Evolutionary conservation across 1,140 invertebrate genomes (phyloP), one percentile per base, ranked within the genome.

Genomic region (Micrasema minimum): DNA sequence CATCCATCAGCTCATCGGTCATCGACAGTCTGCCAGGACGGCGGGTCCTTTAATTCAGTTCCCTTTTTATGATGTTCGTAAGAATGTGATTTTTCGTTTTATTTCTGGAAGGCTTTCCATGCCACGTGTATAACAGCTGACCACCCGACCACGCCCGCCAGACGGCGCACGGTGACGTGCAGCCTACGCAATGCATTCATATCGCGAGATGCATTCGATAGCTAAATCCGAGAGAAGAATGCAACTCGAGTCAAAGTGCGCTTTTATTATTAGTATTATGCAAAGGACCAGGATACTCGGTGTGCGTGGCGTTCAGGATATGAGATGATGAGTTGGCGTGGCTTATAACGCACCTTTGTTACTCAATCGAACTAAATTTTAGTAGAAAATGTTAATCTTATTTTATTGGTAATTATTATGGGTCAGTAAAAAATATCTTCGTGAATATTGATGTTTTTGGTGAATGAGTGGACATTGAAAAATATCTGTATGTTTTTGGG

Each of bases 141-240:
- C 55, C 55, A 59, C 16, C 37, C 14, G 55, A 41, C 55, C 55
- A 59, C 55, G 55, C 55, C 55, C 50, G 50, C 3, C 55, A 2
- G 35, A 31, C 53, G 31, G 37, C 35, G 35, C 55, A 7, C 26
- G 26, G 26, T 31, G 26, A 31, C 26, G 26, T 7, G 26, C 26
- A 4, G 26, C 26, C 26, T 7, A 31, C 37, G 14, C 14, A 16
- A 11, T 59, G 35, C 16, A 22, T 41, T 41, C 20, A 16, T 18
- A 59, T 41, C n/a, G 16, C n/a, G 16, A 59, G 55, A 59, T 59
- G 55, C 37, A 59, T 38, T 41, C 16, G 55, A 59, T 59, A 41
- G 55, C 31, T 20, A 59, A 59, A 59, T 59, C 55, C 37, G 55
- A n/a, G 3, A 59, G 12, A 31, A 11, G 26, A 31, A 31, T 7